Conservation (phyloP, 2,113 vertebrate species). For the Caloenas nicobarica region DNA sequence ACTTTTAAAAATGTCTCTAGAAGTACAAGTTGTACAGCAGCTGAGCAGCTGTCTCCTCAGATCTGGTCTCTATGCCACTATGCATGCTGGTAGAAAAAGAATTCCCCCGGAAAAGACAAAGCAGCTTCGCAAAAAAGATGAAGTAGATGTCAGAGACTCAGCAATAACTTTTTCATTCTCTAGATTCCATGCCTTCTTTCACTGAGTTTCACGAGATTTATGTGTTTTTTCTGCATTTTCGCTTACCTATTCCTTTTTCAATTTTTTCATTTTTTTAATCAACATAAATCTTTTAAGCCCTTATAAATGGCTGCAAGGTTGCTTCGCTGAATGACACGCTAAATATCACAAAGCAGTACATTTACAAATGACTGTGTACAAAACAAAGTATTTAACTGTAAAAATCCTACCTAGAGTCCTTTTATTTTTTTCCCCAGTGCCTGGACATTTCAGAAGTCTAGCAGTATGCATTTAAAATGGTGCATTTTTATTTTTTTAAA, state of each 20-base stretch:
- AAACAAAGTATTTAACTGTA: background rate
- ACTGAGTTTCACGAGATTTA: background rate
- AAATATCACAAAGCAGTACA: background rate
- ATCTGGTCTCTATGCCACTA: background rate
- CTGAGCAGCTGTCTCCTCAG: background rate
- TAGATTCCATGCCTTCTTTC: background rate
- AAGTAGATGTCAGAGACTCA: background rate
- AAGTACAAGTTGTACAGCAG: background rate
- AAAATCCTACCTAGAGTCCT: background rate
- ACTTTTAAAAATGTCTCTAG: background rate
- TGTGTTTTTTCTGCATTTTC: background rate
- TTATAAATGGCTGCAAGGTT: background rate
- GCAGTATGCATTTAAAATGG: background rate
- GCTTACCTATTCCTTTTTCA: background rate
- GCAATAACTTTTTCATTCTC: background rate
- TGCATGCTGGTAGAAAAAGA: background rate
- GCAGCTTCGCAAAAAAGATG: background rate
- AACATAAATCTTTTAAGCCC: background rate
- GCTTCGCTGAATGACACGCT: background rate
- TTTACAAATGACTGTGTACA: background rate
- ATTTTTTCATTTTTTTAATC: background rate
- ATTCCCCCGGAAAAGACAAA: background rate
- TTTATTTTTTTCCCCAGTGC: background rate
- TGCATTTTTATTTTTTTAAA: background rate
- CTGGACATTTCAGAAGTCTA: background rate